These are phyloP conservation scores for Panthera leo DNA, from an alignment of 2,113 vertebrate species.

Conservation along the genomic window DNA sequence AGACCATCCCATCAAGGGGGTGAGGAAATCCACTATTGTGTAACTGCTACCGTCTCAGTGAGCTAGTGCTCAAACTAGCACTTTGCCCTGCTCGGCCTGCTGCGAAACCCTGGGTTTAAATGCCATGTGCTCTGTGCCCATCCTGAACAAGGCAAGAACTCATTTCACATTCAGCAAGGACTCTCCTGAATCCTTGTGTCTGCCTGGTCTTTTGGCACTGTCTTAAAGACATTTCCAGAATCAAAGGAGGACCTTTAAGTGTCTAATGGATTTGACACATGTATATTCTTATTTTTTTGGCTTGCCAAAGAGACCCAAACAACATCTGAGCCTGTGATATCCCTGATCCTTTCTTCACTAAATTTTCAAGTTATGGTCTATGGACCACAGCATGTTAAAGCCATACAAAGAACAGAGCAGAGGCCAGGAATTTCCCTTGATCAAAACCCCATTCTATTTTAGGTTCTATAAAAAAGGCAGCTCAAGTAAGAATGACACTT, in stretches of 20 bases:
- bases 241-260: background rate
- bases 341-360: background rate
- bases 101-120: background rate
- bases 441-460: background rate
- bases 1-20: background rate
- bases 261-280: background rate
- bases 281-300: background rate
- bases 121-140: background rate
- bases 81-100: background rate
- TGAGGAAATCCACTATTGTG: background rate
- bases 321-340: background rate
- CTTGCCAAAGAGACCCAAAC: background rate
- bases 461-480: background rate
- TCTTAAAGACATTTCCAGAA: background rate
- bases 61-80: background rate
- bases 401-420: background rate
- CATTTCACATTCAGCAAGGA: background rate
- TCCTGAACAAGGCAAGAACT: background rate
- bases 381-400: background rate
- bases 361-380: background rate
- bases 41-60: background rate
- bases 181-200: background rate
- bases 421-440: background rate
- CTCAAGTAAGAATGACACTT: background rate
- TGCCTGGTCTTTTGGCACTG: background rate